These are phyloP conservation scores for Oxyteleia sp. DNA, from an alignment of 2,888 invertebrate genomes.

Conservation along the genomic window DNA sequence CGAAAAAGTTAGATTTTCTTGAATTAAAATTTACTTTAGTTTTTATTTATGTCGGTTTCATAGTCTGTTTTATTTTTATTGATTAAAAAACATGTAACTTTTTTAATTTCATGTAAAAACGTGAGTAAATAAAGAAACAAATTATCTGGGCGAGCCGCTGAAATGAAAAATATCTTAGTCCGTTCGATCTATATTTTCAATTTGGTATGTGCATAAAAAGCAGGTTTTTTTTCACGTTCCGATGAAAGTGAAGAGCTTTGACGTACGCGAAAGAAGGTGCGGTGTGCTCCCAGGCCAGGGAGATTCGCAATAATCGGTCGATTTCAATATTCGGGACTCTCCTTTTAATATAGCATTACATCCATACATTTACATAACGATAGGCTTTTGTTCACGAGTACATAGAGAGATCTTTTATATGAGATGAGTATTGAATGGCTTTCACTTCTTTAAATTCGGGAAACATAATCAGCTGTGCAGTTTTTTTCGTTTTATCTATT, in stretches of 20 bases:
- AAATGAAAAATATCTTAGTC: conserved; percentile 28
- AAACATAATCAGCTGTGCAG: no score
- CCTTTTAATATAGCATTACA: conserved; percentile 45
- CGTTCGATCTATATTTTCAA: conserved; percentile 41
- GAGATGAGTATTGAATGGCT: conserved; percentile 24
- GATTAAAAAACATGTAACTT: no score
- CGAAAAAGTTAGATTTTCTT: no score
- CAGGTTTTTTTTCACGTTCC: conserved; percentile 34
- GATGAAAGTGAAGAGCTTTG: conserved; percentile 45
- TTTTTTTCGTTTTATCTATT: no score
- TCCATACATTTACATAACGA: conserved; percentile 55
- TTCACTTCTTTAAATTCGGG: conserved; percentile 8
- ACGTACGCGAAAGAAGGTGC: conserved; percentile 36
- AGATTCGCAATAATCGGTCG: conserved; percentile 47
- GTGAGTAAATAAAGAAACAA: no score
- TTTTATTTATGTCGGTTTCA: no score
- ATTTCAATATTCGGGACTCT: conserved; percentile 56
- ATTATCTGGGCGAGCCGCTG: background rate
- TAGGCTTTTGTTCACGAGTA: conserved; percentile 41
- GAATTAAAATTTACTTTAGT: no score
- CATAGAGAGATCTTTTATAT: conserved; percentile 23
- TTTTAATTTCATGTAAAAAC: no score
- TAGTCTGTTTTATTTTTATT: no score
- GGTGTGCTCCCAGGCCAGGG: conserved; percentile 23
- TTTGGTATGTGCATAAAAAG: conserved; percentile 48